These are phyloP conservation scores for Cecidostiba fungosa DNA, from an alignment of 2,888 invertebrate species.

Conservation along the genomic window DNA sequence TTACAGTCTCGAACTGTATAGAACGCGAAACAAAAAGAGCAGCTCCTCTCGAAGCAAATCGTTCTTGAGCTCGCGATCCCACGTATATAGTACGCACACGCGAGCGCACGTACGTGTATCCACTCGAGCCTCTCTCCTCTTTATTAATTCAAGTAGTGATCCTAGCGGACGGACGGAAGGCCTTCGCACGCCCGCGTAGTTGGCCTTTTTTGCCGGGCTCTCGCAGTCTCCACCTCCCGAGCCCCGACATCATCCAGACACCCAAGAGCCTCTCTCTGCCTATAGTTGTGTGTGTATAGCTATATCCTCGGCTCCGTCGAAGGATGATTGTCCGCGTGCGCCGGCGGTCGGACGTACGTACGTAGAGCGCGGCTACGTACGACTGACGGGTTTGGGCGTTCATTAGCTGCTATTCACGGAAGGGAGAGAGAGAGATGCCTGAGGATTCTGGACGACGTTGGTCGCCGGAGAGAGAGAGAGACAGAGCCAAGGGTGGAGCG, in stretches of 20 bases:
- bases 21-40: not conserved
- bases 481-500: not conserved
- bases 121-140: slow-evolving; percentile 51
- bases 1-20: not conserved
- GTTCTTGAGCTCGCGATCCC: slow-evolving; percentile 39
- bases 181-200: slow-evolving; percentile 31
- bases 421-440: slow-evolving; percentile 21
- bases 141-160: slow-evolving; percentile 64
- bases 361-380: slow-evolving; percentile 30
- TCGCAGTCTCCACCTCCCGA: not conserved
- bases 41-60: slow-evolving; percentile 33
- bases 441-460: slow-evolving; percentile 43
- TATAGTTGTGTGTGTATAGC: not conserved
- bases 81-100: slow-evolving; percentile 1
- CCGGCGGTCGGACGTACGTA: slow-evolving; percentile 30
- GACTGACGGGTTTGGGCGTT: slow-evolving; percentile 77
- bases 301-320: slow-evolving; percentile 23
- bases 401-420: slow-evolving; percentile 74
- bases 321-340: slow-evolving; percentile 59
- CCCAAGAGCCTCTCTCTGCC: slow-evolving; percentile 18
- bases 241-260: not conserved
- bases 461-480: slow-evolving; percentile 2
- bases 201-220: slow-evolving; percentile 53
- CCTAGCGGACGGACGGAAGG: slow-evolving; percentile 50
- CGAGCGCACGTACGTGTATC: not conserved